These are phyloP conservation scores for Colletes gigas DNA, from an alignment of 1,140 invertebrate genomes.

Conservation along the genomic window DNA sequence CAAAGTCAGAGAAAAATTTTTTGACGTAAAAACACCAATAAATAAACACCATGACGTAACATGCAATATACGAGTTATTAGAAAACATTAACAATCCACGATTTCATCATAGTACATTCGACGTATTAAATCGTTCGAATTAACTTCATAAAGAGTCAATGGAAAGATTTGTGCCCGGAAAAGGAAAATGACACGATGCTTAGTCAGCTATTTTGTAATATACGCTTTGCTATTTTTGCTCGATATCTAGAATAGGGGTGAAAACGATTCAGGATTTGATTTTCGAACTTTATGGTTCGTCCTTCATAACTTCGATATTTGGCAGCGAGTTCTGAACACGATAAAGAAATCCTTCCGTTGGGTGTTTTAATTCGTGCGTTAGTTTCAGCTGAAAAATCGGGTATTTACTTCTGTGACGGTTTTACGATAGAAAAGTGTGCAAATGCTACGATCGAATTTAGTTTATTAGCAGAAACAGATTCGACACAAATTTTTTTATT, in stretches of 20 bases:
- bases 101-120: no score
- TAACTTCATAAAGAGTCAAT: no score
- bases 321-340: not conserved
- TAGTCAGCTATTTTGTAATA: slow-evolving; percentile 20
- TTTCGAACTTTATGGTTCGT: slow-evolving; percentile 17
- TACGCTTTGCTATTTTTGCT: not conserved
- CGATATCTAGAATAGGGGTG: not conserved
- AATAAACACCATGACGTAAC: no score
- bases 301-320: not conserved
- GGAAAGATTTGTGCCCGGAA: no score
- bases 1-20: no score
- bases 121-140: no score
- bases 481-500: no score
- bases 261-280: slow-evolving; percentile 1
- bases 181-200: not conserved
- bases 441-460: no score
- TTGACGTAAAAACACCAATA: no score
- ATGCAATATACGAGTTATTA: no score
- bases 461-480: no score
- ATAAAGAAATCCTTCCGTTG: not conserved
- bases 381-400: not conserved
- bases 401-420: not conserved
- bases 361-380: not conserved
- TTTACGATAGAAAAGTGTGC: not conserved
- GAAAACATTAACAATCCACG: no score